Evolutionary conservation across 2,888 invertebrate species (phyloP), one percentile per base, ranked within the genome.

Genomic region (Microctonus brassicae): DNA sequence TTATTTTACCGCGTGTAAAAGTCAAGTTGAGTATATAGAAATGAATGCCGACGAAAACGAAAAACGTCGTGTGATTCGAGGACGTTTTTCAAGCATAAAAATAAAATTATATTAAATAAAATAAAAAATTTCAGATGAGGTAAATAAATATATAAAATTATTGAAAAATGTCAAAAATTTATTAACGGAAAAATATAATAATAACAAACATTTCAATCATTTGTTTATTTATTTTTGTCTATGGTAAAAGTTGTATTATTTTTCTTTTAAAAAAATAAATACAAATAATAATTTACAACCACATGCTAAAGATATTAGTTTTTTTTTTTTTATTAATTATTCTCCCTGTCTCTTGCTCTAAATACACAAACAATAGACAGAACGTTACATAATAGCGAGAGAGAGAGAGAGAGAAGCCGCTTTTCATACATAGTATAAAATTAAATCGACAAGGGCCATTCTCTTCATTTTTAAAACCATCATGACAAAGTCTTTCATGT

Each of bases 1-100:
- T 79, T 82, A 80, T 82, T 82, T 79, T 70, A 70, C 72, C 70
- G 75, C 73, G 70, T 66, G 33, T 69, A 70, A 69, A 57, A 62
- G 57, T 61, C 55, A 53, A 60, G 52, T 61, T 58, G 39, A 57
- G 42, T 64, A 58, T 58, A 57, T 24, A 24, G 57, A 57, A 29
- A 68, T 58, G 63, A 66, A 57, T 39, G 29, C 39, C 42, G 63
- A 60, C 34, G 42, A 57, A 26, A 29, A 57, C 17, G 60, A 29
- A 7, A 5, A 47, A 47, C 47, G 47, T 5, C 29, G 29, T 69
- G 65, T 52, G 64, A 47, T 63, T 13, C 55, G 63, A 71, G 64
- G 74, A 72, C 76, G 68, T 68, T 65, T 62, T 11, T 36, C 33
- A 61, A 62, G 33, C 72, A 66, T 65, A 73, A 66, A 64, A 61